Evolutionary conservation across 2,888 invertebrate species (phyloP).

Genomic region (Acleris cristana): DNA sequence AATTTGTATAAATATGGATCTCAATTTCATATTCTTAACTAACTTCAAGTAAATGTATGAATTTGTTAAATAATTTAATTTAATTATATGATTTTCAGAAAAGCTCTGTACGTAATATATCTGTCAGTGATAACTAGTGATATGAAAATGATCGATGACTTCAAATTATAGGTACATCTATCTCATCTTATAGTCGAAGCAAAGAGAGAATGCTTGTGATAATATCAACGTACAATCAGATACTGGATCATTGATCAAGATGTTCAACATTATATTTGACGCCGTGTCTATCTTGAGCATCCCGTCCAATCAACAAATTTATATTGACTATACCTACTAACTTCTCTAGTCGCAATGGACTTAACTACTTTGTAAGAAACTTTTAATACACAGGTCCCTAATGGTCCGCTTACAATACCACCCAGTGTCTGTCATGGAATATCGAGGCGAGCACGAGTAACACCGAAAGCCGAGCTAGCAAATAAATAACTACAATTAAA

Average conservation of each 20-base stretch:
- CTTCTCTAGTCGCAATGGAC: slow-evolving; percentile 2
- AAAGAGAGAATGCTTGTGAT: slow-evolving; percentile 6
- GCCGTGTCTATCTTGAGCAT: not conserved
- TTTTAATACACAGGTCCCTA: slow-evolving; percentile 47
- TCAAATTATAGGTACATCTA: slow-evolving; percentile 32
- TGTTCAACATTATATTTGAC: too few relatives aligned
- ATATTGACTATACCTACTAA: not conserved
- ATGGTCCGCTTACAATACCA: slow-evolving; percentile 44
- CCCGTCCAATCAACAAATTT: not conserved
- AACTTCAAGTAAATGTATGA: slow-evolving; percentile 7
- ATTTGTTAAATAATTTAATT: slow-evolving; percentile 23
- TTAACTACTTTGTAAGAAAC: slow-evolving; percentile 32
- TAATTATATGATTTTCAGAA: slow-evolving; percentile 18
- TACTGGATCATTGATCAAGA: too few relatives aligned
- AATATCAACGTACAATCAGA: not conserved
- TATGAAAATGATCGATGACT: slow-evolving; percentile 50
- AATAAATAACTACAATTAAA: slow-evolving; percentile 79
- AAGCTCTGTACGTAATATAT: slow-evolving; percentile 24
- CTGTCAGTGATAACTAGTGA: slow-evolving; percentile 48
- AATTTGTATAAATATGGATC: slow-evolving; percentile 28
- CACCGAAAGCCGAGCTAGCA: slow-evolving; percentile 70
- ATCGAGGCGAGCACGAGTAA: slow-evolving; percentile 61
- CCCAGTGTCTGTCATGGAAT: slow-evolving; percentile 71
- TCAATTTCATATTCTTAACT: slow-evolving; percentile 28
- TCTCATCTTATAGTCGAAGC: slow-evolving; percentile 37